Evolutionary conservation across 2,797 vertebrate species (phyloP).

Genomic region (Chelon auratus): DNA sequence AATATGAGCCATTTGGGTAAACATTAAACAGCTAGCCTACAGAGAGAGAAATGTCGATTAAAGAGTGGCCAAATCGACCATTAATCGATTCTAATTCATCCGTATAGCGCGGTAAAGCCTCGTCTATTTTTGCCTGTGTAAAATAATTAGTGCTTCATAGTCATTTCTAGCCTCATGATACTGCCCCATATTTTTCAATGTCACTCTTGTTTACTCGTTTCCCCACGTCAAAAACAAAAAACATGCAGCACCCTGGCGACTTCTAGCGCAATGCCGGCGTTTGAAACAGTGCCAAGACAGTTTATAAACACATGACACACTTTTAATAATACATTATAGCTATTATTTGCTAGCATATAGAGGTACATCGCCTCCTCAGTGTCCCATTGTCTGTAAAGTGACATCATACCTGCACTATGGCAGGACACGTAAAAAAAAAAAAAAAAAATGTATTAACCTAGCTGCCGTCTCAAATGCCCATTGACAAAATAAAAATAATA

Average conservation of each 20-base stretch:
- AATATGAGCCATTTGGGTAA: neutral
- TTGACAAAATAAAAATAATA: slow-evolving; percentile 15
- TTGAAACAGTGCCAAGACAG: neutral
- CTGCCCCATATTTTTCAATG: slow-evolving; percentile 45
- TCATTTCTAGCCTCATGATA: slow-evolving; percentile 23
- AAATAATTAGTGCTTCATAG: neutral
- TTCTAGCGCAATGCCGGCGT: neutral
- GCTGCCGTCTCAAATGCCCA: neutral
- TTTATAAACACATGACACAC: slow-evolving; percentile 8
- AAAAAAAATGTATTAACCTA: slow-evolving; percentile 36
- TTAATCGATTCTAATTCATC: slow-evolving; percentile 9
- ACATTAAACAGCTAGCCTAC: neutral
- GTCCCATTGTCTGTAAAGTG: slow-evolving; percentile 76
- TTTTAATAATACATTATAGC: slow-evolving; percentile 18
- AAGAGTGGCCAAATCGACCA: slow-evolving; percentile 22
- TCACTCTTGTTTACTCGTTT: slow-evolving; percentile 57
- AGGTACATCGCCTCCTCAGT: slow-evolving; percentile 44
- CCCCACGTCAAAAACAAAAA: neutral
- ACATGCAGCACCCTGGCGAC: neutral
- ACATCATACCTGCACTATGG: slow-evolving; percentile 81
- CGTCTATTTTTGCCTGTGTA: neutral
- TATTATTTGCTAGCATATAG: slow-evolving; percentile 19
- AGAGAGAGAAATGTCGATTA: slow-evolving; percentile 5
- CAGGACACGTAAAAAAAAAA: slow-evolving; percentile 55
- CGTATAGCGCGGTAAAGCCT: neutral